Conservation (phyloP, 2,797 vertebrate genomes). For the Melanotaenia boesemani region DNA sequence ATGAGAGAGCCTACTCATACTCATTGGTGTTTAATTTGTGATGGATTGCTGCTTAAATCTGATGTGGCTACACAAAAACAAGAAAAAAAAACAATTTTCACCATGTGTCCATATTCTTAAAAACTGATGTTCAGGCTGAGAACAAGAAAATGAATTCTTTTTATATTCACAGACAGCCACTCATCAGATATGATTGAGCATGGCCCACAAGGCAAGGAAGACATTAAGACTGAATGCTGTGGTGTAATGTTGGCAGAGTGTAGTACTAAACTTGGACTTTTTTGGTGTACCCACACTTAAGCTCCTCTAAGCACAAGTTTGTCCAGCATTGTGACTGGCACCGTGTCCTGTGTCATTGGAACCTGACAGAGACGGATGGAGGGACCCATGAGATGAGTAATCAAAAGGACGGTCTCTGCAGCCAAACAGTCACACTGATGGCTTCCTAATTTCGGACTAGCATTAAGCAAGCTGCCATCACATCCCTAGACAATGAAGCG, state of each 20-base stretch:
- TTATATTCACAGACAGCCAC: conserved; percentile 67
- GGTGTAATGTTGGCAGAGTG: conserved; percentile 58
- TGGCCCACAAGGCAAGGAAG: conserved; percentile 56
- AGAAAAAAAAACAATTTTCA: conserved; percentile 37
- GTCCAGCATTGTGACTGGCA: conserved; percentile 53
- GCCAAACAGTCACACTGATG: conserved; percentile 70
- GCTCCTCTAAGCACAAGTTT: conserved; percentile 36
- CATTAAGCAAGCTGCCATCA: conserved; percentile 49
- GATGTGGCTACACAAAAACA: conserved; percentile 13
- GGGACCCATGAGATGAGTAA: conserved; percentile 49
- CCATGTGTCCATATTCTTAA: conserved; percentile 58
- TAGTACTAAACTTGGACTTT: conserved; percentile 57
- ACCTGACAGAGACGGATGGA: conserved; percentile 66
- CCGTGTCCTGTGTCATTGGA: conserved; percentile 52
- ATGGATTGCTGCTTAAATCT: conserved; percentile 56
- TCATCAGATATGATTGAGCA: conserved; percentile 71
- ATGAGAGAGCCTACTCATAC: not conserved
- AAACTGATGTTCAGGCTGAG: conserved; percentile 47
- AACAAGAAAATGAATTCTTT: conserved; percentile 62
- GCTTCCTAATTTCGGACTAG: conserved; percentile 55
- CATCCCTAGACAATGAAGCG: conserved; percentile 36
- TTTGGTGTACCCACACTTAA: conserved; percentile 40
- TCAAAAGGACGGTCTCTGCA: conserved; percentile 51
- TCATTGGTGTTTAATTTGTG: conserved; percentile 24
- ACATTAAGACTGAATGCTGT: conserved; percentile 66